Percentiles rank a stretch among this genome's conserved stretches.
Evolutionary conservation across 2,888 invertebrate species (phyloP).

Genomic region (Digitonthophagus gazella): DNA sequence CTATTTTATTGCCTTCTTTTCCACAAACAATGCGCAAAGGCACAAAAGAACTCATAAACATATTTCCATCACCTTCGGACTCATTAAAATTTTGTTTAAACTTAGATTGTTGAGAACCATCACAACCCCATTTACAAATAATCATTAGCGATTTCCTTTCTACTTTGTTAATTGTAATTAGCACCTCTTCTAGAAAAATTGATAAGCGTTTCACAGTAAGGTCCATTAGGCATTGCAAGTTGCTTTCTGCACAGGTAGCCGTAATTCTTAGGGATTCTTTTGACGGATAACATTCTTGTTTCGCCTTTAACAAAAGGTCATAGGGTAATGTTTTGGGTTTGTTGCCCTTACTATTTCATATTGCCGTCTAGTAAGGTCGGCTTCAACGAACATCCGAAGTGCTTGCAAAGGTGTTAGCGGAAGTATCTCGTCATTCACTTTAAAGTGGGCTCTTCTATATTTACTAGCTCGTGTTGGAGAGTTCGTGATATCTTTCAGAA

Average conservation of each 20-base stretch:
- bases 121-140: slow-evolving; percentile 35
- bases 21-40: slow-evolving; percentile 29
- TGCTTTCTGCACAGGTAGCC: slow-evolving; percentile 13
- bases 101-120: slow-evolving; percentile 29
- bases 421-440: neutral
- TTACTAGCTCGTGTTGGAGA: neutral
- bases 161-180: slow-evolving; percentile 22
- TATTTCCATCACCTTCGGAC: slow-evolving; percentile 22
- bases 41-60: slow-evolving; percentile 33
- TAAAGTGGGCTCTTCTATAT: slow-evolving; percentile 40
- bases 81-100: slow-evolving; percentile 27
- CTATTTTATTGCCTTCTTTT: slow-evolving; percentile 26
- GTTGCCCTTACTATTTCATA: slow-evolving; percentile 7
- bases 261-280: slow-evolving; percentile 4
- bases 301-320: neutral
- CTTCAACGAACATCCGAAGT: slow-evolving; percentile 61
- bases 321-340: neutral
- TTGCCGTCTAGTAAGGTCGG: slow-evolving; percentile 58
- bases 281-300: slow-evolving; percentile 12
- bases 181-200: slow-evolving; percentile 28
- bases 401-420: slow-evolving; percentile 36
- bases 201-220: slow-evolving; percentile 18
- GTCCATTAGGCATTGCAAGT: slow-evolving; percentile 5
- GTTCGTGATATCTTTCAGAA: slow-evolving; percentile 4
- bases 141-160: slow-evolving; percentile 26